phyloP scores from a whole-genome alignment of 2,113 vertebrate species.

The Microtus ochrogaster region DNA sequence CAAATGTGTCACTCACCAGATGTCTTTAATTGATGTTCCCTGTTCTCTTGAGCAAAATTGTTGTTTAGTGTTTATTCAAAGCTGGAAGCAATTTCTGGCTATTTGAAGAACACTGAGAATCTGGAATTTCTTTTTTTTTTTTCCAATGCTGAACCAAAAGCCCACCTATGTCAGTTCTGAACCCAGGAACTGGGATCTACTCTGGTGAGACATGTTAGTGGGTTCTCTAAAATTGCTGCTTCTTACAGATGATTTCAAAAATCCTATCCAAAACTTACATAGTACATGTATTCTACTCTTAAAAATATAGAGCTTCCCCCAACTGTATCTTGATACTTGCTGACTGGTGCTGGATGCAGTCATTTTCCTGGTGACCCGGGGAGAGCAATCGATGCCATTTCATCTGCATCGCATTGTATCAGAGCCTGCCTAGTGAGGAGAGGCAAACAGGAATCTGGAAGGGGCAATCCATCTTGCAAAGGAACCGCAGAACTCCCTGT shows the following conservation, averaged over 20 bases:
- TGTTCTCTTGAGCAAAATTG: conserved; percentile 59
- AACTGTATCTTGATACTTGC: not conserved
- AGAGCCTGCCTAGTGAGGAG: not conserved
- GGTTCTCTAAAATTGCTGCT: not conserved
- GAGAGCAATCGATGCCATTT: not conserved
- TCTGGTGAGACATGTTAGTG: not conserved
- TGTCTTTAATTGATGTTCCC: conserved; percentile 75
- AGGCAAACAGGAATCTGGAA: conserved; percentile 24
- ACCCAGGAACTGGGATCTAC: not conserved
- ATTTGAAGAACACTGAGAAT: not conserved
- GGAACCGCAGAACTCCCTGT: not conserved
- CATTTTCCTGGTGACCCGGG: not conserved
- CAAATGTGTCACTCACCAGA: conserved; percentile 73
- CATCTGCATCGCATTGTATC: not conserved
- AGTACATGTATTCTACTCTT: not conserved
- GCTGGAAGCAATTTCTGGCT: conserved; percentile 43
- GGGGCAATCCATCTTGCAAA: conserved; percentile 10
- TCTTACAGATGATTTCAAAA: not conserved
- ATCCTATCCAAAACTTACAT: not conserved
- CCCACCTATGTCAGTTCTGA: conserved; percentile 18
- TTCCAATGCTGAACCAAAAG: conserved; percentile 40
- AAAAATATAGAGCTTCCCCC: not conserved
- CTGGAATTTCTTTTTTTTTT: not conserved
- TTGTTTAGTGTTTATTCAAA: conserved; percentile 64
- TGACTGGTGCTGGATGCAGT: conserved; percentile 2